A percentile compares a stretch with the other conserved stretches of the same genome.
phyloP scores from a whole-genome alignment of 2,888 invertebrate genomes.

The Nipponacmea schrenckii region DNA sequence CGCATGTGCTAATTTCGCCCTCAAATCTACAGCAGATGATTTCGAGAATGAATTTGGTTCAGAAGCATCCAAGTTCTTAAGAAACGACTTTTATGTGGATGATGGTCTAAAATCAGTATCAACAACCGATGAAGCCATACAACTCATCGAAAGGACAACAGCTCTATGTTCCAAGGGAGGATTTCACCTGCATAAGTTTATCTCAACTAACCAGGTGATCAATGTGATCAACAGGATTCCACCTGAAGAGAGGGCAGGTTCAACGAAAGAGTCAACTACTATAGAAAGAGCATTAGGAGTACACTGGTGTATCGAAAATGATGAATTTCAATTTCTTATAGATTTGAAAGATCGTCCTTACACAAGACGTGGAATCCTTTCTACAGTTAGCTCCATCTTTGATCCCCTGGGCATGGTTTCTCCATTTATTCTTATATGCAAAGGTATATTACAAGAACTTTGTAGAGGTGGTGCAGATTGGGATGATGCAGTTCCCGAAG shows the following conservation, averaged over 20 bases:
- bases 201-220: slow-evolving; percentile 26
- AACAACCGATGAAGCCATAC: background rate
- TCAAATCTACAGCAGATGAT: slow-evolving; percentile 7
- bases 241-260: slow-evolving; percentile 22
- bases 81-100: slow-evolving; percentile 26
- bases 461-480: slow-evolving; percentile 4
- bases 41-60: background rate
- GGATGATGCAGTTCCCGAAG: background rate
- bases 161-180: slow-evolving; percentile 17
- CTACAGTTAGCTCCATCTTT: background rate
- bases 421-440: slow-evolving; percentile 11
- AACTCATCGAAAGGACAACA: background rate
- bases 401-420: slow-evolving; percentile 18
- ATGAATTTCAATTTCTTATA: slow-evolving; percentile 22
- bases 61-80: background rate
- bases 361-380: slow-evolving; percentile 9
- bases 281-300: slow-evolving; percentile 30
- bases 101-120: slow-evolving; percentile 18
- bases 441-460: slow-evolving; percentile 9
- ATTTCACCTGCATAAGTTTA: slow-evolving; percentile 33
- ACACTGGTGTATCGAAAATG: slow-evolving; percentile 23
- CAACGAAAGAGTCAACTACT: slow-evolving; percentile 8
- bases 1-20: slow-evolving; percentile 14
- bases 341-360: slow-evolving; percentile 3
- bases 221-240: slow-evolving; percentile 33